Conservation (phyloP, 2,888 invertebrate species). For the Clitarchus hookeri region DNA sequence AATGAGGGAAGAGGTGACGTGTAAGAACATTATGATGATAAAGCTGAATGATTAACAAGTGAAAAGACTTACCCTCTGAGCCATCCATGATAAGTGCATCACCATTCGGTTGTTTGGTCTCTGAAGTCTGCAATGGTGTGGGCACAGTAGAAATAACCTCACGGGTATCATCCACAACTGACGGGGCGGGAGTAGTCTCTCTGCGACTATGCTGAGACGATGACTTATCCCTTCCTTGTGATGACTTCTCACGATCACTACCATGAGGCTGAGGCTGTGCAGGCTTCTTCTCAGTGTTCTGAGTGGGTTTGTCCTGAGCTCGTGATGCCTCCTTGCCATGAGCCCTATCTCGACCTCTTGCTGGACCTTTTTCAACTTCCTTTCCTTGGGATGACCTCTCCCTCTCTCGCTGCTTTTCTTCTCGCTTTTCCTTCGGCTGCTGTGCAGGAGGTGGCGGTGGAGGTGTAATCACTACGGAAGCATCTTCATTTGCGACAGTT, state of each 20-base stretch:
- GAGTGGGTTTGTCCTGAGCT: background rate
- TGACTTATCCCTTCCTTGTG: conserved; percentile 31
- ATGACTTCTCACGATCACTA: conserved; percentile 32
- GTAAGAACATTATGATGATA: too few species aligned
- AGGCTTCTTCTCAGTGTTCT: conserved; percentile 27
- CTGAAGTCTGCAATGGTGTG: background rate
- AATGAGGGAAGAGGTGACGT: too few species aligned
- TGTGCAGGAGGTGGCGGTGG: background rate
- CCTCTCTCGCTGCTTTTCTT: conserved; percentile 10
- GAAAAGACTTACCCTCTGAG: background rate
- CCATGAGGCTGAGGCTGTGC: conserved; percentile 27
- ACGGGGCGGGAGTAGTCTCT: conserved; percentile 15
- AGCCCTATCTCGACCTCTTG: conserved; percentile 21
- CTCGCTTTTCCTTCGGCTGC: conserved; percentile 12
- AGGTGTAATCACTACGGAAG: background rate
- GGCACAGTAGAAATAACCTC: background rate
- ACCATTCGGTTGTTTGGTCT: background rate
- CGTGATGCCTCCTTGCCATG: background rate
- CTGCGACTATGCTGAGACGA: background rate
- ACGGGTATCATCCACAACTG: conserved; percentile 15
- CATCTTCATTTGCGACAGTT: background rate
- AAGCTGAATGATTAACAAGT: too few species aligned
- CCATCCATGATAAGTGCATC: background rate
- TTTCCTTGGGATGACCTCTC: background rate
- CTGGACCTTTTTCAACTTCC: background rate